Conservation (phyloP, 2,888 invertebrate genomes). For the Orthosia incerta region DNA sequence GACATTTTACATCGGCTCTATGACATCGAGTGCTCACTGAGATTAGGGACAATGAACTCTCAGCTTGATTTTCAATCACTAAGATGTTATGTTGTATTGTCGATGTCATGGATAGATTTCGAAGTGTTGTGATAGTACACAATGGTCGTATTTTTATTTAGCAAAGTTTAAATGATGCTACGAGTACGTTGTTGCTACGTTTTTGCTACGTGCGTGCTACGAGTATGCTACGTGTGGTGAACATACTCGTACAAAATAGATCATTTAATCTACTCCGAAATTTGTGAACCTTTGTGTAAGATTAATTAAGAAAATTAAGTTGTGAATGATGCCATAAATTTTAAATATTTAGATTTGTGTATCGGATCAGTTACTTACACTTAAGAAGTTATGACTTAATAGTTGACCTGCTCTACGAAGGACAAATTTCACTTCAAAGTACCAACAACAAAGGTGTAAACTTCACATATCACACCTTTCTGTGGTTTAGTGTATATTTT, state of each 20-base stretch:
- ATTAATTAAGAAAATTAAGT: not conserved
- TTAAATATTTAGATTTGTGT: not conserved
- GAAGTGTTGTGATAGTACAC: constrained; percentile 34
- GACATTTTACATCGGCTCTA: constrained; percentile 82
- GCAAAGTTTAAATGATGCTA: not conserved
- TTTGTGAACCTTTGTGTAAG: not conserved
- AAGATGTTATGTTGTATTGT: constrained; percentile 61
- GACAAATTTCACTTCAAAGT: constrained; percentile 21
- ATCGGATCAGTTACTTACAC: not conserved
- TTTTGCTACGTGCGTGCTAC: not conserved
- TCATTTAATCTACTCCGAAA: not conserved
- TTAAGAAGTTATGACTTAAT: not conserved
- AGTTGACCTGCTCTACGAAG: constrained; percentile 6
- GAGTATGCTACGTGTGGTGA: too few species aligned
- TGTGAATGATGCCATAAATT: not conserved
- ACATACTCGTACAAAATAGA: not conserved
- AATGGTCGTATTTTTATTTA: constrained; percentile 24
- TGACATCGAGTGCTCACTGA: constrained; percentile 83
- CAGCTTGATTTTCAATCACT: constrained; percentile 72
- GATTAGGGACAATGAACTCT: constrained; percentile 79
- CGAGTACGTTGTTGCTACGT: not conserved
- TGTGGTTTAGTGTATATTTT: constrained; percentile 62
- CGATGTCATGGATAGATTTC: constrained; percentile 42
- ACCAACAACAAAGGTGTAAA: constrained; percentile 43
- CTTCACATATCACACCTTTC: constrained; percentile 52